These are phyloP conservation scores for Pterocles gutturalis DNA, from an alignment of 2,113 vertebrate genomes.

Conservation along the genomic window DNA sequence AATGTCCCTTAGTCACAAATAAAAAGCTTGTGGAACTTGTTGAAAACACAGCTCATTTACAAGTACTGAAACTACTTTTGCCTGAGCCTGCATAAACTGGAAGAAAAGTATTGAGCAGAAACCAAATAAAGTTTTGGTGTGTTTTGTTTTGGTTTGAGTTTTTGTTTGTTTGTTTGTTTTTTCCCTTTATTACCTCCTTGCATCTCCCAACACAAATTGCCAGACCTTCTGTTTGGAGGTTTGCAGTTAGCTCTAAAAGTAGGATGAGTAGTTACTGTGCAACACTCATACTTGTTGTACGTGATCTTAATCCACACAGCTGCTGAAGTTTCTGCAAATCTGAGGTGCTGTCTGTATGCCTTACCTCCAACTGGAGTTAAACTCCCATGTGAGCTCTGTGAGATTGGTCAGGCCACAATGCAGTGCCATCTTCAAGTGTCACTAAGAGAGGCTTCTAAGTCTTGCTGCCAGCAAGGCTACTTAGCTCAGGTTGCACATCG, in stretches of 20 bases:
- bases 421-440: accelerated
- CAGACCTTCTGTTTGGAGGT: background rate
- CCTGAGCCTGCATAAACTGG: background rate
- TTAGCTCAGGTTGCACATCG: background rate
- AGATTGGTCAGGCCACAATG: accelerated
- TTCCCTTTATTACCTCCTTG: background rate
- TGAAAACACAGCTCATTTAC: background rate
- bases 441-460: background rate
- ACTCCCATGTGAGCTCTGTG: background rate
- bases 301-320: accelerated
- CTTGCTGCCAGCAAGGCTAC: background rate
- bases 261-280: background rate
- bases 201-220: background rate
- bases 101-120: background rate
- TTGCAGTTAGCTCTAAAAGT: background rate
- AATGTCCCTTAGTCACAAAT: background rate
- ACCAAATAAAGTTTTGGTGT: background rate
- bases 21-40: background rate
- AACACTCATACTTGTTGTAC: background rate
- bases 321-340: background rate
- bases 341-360: accelerated
- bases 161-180: too few relatives aligned
- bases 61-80: background rate
- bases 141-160: too few relatives aligned
- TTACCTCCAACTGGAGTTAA: background rate